Evolutionary conservation across 2,113 vertebrate genomes (phyloP).

Genomic region (Microcebus lehilahytsara): DNA sequence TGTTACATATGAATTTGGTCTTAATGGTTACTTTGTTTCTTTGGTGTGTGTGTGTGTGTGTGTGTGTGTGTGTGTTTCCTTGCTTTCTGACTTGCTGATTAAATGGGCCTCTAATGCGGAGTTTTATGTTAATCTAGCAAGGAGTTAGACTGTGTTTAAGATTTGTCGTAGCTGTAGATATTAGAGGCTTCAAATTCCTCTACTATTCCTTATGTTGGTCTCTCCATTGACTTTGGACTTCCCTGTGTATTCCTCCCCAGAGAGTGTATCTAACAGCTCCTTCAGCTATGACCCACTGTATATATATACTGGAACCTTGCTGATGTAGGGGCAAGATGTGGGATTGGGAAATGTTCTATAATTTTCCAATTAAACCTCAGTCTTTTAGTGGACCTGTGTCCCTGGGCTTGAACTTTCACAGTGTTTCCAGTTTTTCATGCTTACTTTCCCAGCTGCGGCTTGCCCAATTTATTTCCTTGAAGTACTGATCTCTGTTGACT

Average conservation of each 20-base stretch:
- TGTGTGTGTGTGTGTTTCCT: not conserved
- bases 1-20: not conserved
- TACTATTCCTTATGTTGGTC: not conserved
- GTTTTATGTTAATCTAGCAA: not conserved
- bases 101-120: not conserved
- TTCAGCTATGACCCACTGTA: not conserved
- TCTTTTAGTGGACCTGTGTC: not conserved
- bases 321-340: not conserved
- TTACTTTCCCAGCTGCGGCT: not conserved
- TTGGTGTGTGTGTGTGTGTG: not conserved
- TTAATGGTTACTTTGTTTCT: not conserved
- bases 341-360: not conserved
- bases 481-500: not conserved
- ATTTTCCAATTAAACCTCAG: not conserved
- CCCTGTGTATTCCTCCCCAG: not conserved
- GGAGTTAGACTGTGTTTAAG: not conserved
- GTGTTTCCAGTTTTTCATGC: not conserved
- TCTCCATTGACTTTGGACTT: not conserved
- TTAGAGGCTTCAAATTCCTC: not conserved
- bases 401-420: not conserved
- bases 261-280: not conserved
- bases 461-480: not conserved
- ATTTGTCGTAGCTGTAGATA: not conserved
- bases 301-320: not conserved
- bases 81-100: not conserved